phyloP scores from a whole-genome alignment of 2,888 invertebrate species.

The Orchesella flavescens region DNA sequence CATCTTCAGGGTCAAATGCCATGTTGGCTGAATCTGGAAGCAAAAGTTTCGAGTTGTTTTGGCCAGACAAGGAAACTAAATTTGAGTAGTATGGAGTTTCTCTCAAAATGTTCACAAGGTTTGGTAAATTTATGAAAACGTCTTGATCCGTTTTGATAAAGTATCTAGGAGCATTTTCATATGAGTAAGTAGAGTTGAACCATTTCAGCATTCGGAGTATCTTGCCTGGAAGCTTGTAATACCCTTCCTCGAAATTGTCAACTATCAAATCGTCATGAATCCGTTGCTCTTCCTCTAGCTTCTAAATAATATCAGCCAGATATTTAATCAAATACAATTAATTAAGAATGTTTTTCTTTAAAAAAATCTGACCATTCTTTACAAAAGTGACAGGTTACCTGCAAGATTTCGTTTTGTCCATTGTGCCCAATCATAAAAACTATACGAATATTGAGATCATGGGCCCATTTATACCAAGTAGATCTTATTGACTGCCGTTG shows the following conservation, averaged over 20 bases:
- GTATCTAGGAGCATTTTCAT: conserved; percentile 36
- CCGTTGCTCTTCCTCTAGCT: conserved; percentile 51
- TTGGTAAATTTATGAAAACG: conserved; percentile 58
- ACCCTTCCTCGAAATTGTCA: conserved; percentile 54
- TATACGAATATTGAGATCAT: conserved; percentile 44
- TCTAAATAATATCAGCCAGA: conserved; percentile 12
- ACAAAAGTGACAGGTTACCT: neutral
- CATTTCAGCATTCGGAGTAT: conserved; percentile 60
- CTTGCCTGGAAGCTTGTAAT: conserved; percentile 60
- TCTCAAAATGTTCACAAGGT: conserved; percentile 22
- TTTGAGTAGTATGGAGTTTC: conserved; percentile 44
- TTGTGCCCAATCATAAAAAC: conserved; percentile 60
- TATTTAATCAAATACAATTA: too few relatives aligned
- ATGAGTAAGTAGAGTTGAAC: conserved; percentile 42
- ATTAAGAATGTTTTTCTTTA: too few relatives aligned
- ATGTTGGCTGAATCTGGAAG: conserved; percentile 22
- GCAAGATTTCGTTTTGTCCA: neutral
- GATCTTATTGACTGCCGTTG: conserved; percentile 41
- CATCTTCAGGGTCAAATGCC: conserved; percentile 4
- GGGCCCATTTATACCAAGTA: conserved; percentile 60
- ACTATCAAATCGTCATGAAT: conserved; percentile 55
- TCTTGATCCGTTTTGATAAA: conserved; percentile 61
- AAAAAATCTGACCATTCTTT: too few relatives aligned
- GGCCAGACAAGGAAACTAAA: neutral
- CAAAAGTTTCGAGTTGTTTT: neutral